Percentiles rank a stretch among this genome's conserved stretches.
These are phyloP conservation scores for Arctia plantaginis DNA, from an alignment of 2,888 invertebrate species.

Conservation along the genomic window DNA sequence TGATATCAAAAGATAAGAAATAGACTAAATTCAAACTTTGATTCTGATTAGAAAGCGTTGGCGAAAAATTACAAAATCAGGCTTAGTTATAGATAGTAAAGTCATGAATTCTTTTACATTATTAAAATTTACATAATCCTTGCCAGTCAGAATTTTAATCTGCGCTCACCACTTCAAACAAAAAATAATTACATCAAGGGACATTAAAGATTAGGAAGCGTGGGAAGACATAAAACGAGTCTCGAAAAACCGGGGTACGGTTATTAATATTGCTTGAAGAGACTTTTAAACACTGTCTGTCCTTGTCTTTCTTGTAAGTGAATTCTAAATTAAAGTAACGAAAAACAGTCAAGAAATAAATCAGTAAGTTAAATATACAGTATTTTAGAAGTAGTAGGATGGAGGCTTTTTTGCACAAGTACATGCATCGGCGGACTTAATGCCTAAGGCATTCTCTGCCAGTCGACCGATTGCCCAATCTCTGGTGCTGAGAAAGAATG, in stretches of 20 bases:
- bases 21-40: background rate
- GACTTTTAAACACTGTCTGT: background rate
- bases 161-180: background rate
- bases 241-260: conserved; percentile 30
- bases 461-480: background rate
- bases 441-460: no score
- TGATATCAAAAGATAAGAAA: background rate
- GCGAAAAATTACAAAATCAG: background rate
- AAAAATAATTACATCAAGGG: conserved; percentile 42
- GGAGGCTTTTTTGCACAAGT: conserved; percentile 45
- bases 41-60: background rate
- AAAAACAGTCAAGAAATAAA: conserved; percentile 45
- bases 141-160: background rate
- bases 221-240: conserved; percentile 41
- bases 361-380: conserved; percentile 59
- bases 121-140: background rate
- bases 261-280: conserved; percentile 14
- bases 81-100: background rate
- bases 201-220: conserved; percentile 43
- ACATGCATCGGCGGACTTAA: no score
- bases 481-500: no score
- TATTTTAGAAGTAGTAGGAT: conserved; percentile 27
- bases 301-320: conserved; percentile 5
- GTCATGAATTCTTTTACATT: background rate
- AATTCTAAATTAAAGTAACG: conserved; percentile 10